Base-by-base conservation (phyloP, 2,797 vertebrate species). In the Hippoglossus hippoglossus region DNA sequence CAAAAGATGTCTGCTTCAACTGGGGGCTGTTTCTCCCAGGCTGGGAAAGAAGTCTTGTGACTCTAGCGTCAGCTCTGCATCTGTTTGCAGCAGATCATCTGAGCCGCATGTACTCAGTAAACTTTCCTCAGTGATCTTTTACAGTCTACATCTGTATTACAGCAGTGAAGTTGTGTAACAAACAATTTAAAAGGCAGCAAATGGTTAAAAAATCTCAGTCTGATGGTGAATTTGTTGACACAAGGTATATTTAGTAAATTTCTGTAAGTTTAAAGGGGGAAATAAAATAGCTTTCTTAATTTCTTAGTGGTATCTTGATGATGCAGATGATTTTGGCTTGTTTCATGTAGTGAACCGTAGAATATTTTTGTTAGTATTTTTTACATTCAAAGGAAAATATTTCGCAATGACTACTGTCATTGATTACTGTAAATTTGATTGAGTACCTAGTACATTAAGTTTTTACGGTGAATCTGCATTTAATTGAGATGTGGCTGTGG, bases 1-100 rank as follows among this genome's bases (percentile, higher is more conserved):
- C 90, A 93, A 94, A 94, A 90, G 87, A 91, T 78, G 88, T 90
- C 84, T 87, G 85, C 92, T 89, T 89, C 71, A 89, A 91, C 89
- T 85, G 89, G 87, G 89, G 90, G 89, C 89, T 91, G 86, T 88
- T 91, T 91, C 87, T 92, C 79, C 67, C 87, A 65, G 89, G 82
- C 88, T 81, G 80, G 80, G 88, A 85, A 90, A 87, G 84, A 81
- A 82, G 93, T 95, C 94, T 94, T 95, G 94, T 95, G 94, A 95
- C 94, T 94, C 76, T 77, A 82, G 83, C 91, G 84, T 94, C 92
- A 93, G 87, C 91, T 85, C 88, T 90, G 87, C 87, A 91, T 94
- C 92, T 93, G 90, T 91, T 90, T 93, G 89, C 84, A 88, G 85
- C 90, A 86, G 92, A 94, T 95, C 94, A 93, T 95, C 93, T 94